A percentile compares a stretch with the other conserved stretches of the same genome.
Conservation (phyloP, 2,888 invertebrate genomes). For the Eristalinus sepulchralis region DNA sequence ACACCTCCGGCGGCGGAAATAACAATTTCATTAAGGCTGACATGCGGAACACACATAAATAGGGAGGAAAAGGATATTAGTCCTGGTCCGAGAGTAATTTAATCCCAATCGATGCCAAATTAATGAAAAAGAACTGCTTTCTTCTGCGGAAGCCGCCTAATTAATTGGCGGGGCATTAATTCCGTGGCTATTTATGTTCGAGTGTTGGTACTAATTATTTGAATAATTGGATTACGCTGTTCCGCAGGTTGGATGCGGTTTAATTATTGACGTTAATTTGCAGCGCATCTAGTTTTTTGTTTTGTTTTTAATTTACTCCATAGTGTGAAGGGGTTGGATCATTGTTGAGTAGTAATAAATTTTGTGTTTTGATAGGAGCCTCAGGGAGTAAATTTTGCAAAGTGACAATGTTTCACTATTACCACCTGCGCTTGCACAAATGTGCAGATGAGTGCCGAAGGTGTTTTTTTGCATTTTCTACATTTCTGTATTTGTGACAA, state of each 20-base stretch:
- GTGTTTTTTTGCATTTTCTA: too few species aligned
- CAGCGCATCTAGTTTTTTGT: not conserved
- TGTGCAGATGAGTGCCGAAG: too few species aligned
- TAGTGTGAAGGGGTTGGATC: not conserved
- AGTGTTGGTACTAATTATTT: constrained; percentile 36
- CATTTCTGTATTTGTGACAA: too few species aligned
- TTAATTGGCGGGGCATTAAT: constrained; percentile 59
- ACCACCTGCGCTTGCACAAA: too few species aligned
- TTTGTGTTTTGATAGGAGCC: not conserved
- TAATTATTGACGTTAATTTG: constrained; percentile 24
- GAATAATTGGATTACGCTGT: constrained; percentile 38
- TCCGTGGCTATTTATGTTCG: constrained; percentile 35
- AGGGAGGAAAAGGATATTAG: constrained; percentile 57
- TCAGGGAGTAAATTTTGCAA: not conserved
- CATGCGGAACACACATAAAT: constrained; percentile 48
- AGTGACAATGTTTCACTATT: too few species aligned
- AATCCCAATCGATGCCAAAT: constrained; percentile 69
- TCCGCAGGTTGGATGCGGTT: not conserved
- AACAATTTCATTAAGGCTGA: constrained; percentile 69
- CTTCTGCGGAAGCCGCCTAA: constrained; percentile 49
- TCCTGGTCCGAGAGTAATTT: constrained; percentile 57
- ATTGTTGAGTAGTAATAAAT: not conserved
- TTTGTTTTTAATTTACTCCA: not conserved
- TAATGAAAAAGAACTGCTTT: constrained; percentile 68
- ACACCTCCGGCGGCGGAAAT: constrained; percentile 62